These are phyloP conservation scores for Acanthosepion lycidas DNA, from an alignment of 2,888 invertebrate genomes.

Conservation along the genomic window DNA sequence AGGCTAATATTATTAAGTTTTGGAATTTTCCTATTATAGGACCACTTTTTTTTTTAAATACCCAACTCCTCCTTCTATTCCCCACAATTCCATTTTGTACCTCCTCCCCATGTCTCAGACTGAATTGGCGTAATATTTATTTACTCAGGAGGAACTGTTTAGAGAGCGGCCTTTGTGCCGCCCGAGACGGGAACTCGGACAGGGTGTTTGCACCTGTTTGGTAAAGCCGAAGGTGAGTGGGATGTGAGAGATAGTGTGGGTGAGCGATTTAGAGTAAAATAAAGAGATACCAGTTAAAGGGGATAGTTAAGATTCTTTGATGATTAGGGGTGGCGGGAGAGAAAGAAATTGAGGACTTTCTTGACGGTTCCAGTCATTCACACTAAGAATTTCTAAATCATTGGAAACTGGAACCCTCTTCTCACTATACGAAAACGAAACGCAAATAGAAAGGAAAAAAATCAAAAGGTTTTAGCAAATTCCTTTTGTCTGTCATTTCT, in stretches of 20 bases:
- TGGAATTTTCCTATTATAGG: neutral
- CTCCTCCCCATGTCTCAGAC: neutral
- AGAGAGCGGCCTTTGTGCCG: neutral
- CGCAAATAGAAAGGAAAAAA: neutral
- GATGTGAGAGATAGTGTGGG: neutral
- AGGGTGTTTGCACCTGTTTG: neutral
- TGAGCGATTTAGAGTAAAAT: neutral
- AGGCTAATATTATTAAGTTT: neutral
- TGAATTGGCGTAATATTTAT: slow-evolving; percentile 20
- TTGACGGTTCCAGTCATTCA: neutral
- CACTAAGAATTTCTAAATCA: neutral
- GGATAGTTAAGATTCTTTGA: neutral
- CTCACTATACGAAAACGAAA: neutral
- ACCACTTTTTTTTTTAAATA: neutral
- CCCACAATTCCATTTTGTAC: neutral
- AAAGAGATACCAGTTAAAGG: neutral
- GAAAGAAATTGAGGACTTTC: neutral
- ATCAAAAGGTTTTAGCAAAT: neutral
- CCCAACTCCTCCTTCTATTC: neutral
- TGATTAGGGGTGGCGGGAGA: neutral
- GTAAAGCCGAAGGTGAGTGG: neutral
- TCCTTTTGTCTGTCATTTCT: neutral
- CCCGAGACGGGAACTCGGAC: neutral
- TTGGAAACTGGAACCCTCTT: neutral
- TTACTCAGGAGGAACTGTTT: neutral